Base-by-base conservation (phyloP, 2,113 vertebrate species). In the Natator depressus region DNA sequence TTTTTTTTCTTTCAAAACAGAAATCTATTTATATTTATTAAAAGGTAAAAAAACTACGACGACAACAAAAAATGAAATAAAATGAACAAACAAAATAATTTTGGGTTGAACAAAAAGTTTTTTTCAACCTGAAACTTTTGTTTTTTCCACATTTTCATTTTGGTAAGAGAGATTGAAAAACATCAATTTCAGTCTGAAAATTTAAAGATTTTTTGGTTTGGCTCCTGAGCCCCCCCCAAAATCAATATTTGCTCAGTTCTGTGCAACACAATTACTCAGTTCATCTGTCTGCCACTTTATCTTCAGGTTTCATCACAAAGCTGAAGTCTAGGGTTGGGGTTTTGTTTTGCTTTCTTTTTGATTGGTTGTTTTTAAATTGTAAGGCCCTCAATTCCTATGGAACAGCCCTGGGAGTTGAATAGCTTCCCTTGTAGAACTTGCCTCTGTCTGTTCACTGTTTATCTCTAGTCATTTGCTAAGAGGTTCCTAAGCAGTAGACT, bases 401-500 rank as follows among this genome's bases (percentile, higher is more conserved):
- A 90, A 38, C 3, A 79, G 4, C 16, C 29, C 55, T 82, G 38
- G 24, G 88, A 93, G 78, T 38, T 6, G 51, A 51, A 46, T 5
- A 80, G 19, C 2, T 8, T 65, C 3, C 81, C 13, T 53, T 79
- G 29, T 31, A 57, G 31, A 94, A 94, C 84, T 93, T 93, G 38
- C 50, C 22, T 75, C 55, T 20, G 69, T 29, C 89, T 81, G 88
- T 92, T 1, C 22, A 2, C 2, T 16, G 81, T 20, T 89, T 84
- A 55, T 80, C 24, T 38, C 29, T 93, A 6, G 13, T 55, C 83
- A 17, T 47, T 88, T 42, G 47, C 51, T 84, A 25, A 76, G 51
- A 93, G 6, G 27, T 22, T 85, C 1, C 0, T 49, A 65, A 50
- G n/a, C 0, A 0, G 19, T 54, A 89, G 65, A 10, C 51, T 35